phyloP scores from a whole-genome alignment of 1,140 invertebrate species.

The Carcinoscorpius rotundicauda region DNA sequence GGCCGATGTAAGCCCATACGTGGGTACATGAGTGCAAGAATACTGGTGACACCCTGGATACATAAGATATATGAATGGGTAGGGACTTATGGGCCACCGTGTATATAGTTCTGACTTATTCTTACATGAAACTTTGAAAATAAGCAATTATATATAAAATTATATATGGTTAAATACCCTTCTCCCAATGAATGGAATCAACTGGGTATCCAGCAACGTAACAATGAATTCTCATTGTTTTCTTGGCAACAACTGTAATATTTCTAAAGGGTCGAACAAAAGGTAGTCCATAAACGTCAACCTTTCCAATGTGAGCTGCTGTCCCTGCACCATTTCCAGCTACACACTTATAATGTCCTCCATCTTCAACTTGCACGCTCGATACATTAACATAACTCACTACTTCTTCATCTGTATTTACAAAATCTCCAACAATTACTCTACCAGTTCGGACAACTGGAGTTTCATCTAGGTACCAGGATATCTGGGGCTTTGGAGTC shows the following conservation, averaged over 20 bases:
- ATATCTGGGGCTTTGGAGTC: constrained; percentile 68
- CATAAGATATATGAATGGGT: too few species aligned
- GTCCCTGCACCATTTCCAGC: constrained; percentile 31
- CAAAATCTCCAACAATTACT: constrained; percentile 27
- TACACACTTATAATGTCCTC: constrained; percentile 47
- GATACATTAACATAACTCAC: constrained; percentile 56
- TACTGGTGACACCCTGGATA: too few species aligned
- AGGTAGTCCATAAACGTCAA: constrained; percentile 30
- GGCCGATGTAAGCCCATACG: too few species aligned
- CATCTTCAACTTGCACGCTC: constrained; percentile 79
- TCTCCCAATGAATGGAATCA: constrained; percentile 36
- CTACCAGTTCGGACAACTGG: constrained; percentile 26
- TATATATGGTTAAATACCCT: constrained; percentile 28
- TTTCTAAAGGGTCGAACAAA: constrained; percentile 36
- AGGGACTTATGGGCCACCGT: too few species aligned
- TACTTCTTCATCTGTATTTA: constrained; percentile 27
- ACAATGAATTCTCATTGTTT: constrained; percentile 30
- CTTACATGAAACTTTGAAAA: too few species aligned
- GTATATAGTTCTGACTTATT: too few species aligned
- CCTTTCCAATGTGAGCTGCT: constrained; percentile 24
- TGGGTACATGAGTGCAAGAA: too few species aligned
- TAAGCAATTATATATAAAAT: too few species aligned
- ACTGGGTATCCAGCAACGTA: constrained; percentile 25
- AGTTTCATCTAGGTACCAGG: constrained; percentile 36
- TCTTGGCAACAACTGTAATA: constrained; percentile 35